These are phyloP conservation scores for Arctocebus calabarensis DNA, from an alignment of 2,797 vertebrate genomes.

Conservation along the genomic window DNA sequence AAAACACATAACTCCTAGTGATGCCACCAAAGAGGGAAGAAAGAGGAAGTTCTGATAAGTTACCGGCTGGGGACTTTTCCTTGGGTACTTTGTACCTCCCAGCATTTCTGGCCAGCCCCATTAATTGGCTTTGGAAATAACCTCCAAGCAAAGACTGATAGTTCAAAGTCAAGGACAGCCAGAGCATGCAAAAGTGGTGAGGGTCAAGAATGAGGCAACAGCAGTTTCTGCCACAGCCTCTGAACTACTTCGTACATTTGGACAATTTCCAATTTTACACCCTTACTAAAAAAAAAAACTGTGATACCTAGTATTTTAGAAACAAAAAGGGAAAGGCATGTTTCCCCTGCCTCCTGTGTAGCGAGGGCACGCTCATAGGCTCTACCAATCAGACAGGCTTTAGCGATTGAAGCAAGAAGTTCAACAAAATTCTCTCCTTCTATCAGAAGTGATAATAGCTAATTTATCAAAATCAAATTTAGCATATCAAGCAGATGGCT, in stretches of 20 bases:
- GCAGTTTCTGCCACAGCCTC: neutral
- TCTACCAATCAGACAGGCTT: neutral
- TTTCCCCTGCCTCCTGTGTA: neutral
- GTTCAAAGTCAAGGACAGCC: neutral
- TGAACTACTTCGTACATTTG: neutral
- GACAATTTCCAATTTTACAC: neutral
- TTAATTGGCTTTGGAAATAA: neutral
- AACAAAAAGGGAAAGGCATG: neutral
- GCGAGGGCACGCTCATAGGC: neutral
- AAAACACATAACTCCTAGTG: neutral
- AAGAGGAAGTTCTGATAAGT: neutral
- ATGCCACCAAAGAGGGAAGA: neutral
- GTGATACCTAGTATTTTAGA: neutral
- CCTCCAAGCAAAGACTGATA: neutral
- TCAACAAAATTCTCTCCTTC: constrained; percentile 2
- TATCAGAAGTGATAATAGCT: neutral
- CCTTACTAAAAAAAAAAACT: neutral
- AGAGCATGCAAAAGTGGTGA: neutral
- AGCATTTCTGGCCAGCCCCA: neutral
- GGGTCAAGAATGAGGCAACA: neutral
- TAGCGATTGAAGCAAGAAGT: neutral
- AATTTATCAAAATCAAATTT: constrained; percentile 12
- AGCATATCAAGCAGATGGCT: neutral
- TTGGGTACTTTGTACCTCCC: neutral
- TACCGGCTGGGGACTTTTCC: neutral